Evolutionary conservation across 2,797 vertebrate species (phyloP).

Genomic region (Falco naumanni): DNA sequence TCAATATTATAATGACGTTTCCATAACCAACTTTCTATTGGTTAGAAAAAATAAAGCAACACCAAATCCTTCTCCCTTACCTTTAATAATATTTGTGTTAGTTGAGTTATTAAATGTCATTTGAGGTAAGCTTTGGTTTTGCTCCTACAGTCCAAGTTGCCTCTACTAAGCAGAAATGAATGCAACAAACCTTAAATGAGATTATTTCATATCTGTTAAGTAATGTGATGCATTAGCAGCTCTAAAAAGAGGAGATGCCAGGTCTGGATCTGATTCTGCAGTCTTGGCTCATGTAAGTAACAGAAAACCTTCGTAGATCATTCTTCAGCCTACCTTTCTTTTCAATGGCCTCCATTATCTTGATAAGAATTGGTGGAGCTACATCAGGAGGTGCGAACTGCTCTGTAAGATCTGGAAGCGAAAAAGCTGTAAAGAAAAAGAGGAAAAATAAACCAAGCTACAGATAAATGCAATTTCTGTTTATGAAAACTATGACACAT

Average conservation of each 20-base stretch:
- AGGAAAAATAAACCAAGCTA: background rate
- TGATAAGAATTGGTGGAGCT: slow-evolving; percentile 86
- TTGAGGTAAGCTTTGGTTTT: background rate
- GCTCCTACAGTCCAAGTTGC: background rate
- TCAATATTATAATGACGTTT: background rate
- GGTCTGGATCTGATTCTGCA: background rate
- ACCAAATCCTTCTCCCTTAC: background rate
- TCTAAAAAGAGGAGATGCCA: background rate
- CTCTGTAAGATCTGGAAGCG: slow-evolving; percentile 89
- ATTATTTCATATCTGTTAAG: background rate
- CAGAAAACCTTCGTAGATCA: background rate
- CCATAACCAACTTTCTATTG: background rate
- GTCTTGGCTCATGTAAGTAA: background rate
- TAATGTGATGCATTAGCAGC: background rate
- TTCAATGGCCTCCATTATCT: slow-evolving; percentile 91
- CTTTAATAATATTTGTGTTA: background rate
- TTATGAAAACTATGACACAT: background rate
- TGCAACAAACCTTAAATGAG: background rate
- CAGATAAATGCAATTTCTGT: background rate
- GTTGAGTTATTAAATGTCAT: background rate
- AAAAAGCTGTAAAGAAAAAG: slow-evolving; percentile 77
- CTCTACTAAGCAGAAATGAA: background rate
- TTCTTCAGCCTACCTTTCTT: slow-evolving; percentile 86
- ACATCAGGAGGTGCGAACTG: slow-evolving; percentile 91
- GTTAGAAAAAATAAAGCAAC: background rate